Conservation (phyloP, 2,797 vertebrate species). For the Phalanger gymnotis region DNA sequence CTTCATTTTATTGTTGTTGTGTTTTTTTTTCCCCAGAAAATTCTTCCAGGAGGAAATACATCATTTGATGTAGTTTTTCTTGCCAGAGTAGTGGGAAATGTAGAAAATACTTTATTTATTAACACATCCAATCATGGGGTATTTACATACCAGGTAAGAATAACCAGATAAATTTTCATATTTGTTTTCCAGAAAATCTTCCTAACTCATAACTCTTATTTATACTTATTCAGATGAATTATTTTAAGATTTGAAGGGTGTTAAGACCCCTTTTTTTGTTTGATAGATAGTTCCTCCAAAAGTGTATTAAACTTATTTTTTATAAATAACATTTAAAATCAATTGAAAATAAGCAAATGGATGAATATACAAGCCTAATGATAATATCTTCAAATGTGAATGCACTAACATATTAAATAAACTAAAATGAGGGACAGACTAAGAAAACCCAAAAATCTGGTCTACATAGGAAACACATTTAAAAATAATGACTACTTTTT, state of each 20-base stretch:
- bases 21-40: slow-evolving; percentile 91
- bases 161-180: neutral
- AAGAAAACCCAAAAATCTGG: neutral
- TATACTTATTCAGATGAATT: neutral
- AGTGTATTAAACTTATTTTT: slow-evolving; percentile 8
- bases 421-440: neutral
- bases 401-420: neutral
- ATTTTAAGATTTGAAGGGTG: slow-evolving; percentile 40
- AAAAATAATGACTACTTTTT: neutral
- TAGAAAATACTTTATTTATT: slow-evolving; percentile 99
- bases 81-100: slow-evolving; percentile 98
- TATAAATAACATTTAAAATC: neutral
- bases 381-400: neutral
- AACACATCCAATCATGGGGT: slow-evolving; percentile 99
- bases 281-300: slow-evolving; percentile 1
- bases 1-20: slow-evolving; percentile 44
- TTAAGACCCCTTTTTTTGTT: slow-evolving; percentile 26
- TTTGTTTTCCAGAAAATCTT: slow-evolving; percentile 39
- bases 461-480: neutral
- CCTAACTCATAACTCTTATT: neutral
- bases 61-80: slow-evolving; percentile 99
- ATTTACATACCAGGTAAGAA: slow-evolving; percentile 98
- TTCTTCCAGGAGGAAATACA: slow-evolving; percentile 98
- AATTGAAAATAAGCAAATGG: neutral
- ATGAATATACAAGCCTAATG: neutral